Evolutionary conservation across 53 echinoderm and acorn worm species (phyloP), one percentile per base, ranked within the genome.

Genomic region (Holothuria scabra): DNA sequence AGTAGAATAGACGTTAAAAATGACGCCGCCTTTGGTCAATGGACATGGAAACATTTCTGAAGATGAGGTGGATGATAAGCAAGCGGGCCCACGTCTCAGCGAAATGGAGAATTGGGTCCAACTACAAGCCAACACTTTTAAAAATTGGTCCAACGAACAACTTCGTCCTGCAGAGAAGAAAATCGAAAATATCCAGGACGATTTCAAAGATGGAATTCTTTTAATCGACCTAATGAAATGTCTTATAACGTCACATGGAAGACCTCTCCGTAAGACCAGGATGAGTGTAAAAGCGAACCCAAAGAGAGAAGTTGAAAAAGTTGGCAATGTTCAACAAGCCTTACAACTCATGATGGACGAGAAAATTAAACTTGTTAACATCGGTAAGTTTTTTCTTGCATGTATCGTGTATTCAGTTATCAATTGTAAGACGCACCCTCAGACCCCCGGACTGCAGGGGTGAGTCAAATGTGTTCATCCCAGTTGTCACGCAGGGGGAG

Each of bases 91-190:
- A 28, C 29, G 32, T 55, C 33, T 78, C 29, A 58, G 58, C 7
- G 78, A 78, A 22, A 78, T 78, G 78, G 82, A 76, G 31, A 82
- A 85, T 5, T 99, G 99, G 99, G 84, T 94, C 13, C 83, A 92
- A 38, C 94, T 99, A 59, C 99, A 99, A 58, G 74, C 95, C 80
- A 99, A 99, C 32, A 99, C 99, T 1, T 99, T 99, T 61, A 89
- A 89, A 12, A 95, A 99, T 38, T 99, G 99, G 99, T 87, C 90
- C 33, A 99, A 99, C 83, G 99, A 95, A 68, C 99, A 99, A 58
- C 90, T 97, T 22, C 80, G 69, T 59, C 89, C 87, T 16, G 74
- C 55, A 12, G 95, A 85, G 16, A 85, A 89, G 46, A 56, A 56
- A 9, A 76, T 94, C 4, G 90, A 89, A 32, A 87, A 96, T 55